Base-by-base conservation (phyloP, 1,140 invertebrate species). In the Meloidogyne hapla region DNA sequence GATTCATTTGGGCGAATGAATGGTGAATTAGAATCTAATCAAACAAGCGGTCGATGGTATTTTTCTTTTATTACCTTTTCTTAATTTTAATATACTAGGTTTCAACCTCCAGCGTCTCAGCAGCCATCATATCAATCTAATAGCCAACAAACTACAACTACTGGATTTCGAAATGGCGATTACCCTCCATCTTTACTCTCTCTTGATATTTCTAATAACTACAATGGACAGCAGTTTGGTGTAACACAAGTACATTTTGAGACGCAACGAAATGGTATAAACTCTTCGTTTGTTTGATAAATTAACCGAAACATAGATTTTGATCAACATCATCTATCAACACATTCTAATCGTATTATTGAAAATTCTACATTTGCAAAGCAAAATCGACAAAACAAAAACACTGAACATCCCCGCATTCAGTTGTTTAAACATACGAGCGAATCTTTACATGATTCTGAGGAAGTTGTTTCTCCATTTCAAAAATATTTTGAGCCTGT, bases 131-230 rank as follows among this genome's bases (percentile, higher is more conserved):
- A 6, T n/a, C 65, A 33, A 6, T 25, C 8, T 40, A 18, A 1
- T 42, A 15, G 18, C 1, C 65, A 38, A 21, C 65, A 67, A 67
- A 33, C n/a, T 33, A 67, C 5, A 5, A 63, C 18, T 42, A 5
- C 21, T 0, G 65, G 21, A 18, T 6, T 21, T 25, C 65, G 65
- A 8, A 42, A 13, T 8, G 21, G 9, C 12, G 65, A 67, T n/a
- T 75, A 75, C 23, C 74, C 74, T 8, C 74, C 74, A 12, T 75
- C 74, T 25, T 40, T 75, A 48, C 33, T 75, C 69, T 40, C 74
- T 9, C 10, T 75, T 18, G 74, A 75, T 40, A n/a, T 67, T n/a
- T 28, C 26, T 2, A 18, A 38, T 18, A 65, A 61, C 69, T 28
- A n/a, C 3, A n/a, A n/a, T n/a, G n/a, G n/a, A n/a, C n/a, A n/a